Evolutionary conservation across 2,113 vertebrate genomes (phyloP).

Genomic region (Salminus brasiliensis): DNA sequence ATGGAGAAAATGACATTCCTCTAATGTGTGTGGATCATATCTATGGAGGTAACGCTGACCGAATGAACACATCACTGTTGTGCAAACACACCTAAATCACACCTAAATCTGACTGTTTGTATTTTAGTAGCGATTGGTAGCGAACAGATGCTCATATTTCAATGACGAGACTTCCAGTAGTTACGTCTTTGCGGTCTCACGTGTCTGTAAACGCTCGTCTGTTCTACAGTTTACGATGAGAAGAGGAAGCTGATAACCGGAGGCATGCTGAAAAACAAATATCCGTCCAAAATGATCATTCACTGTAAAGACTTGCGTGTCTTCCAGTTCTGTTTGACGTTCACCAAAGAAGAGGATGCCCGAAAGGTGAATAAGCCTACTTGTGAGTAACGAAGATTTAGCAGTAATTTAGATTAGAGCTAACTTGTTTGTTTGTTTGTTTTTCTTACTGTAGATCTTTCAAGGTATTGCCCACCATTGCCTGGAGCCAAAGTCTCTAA

Average conservation of each 20-base stretch:
- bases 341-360: constrained; percentile 87
- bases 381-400: neutral
- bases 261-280: constrained; percentile 78
- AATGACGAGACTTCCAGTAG: neutral
- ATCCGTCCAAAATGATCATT: constrained; percentile 84
- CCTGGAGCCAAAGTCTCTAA: constrained; percentile 83
- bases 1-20: constrained; percentile 88
- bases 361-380: constrained; percentile 75
- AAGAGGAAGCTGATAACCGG: constrained; percentile 82
- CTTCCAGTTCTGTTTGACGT: constrained; percentile 85
- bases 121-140: too few species aligned
- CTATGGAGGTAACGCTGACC: constrained; percentile 79
- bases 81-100: too few species aligned
- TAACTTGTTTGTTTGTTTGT: neutral
- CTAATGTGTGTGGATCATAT: constrained; percentile 88
- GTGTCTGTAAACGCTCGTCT: neutral
- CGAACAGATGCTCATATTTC: neutral
- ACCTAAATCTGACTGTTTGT: too few species aligned
- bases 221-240: constrained; percentile 82
- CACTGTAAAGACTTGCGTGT: constrained; percentile 88
- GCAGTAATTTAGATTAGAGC: neutral
- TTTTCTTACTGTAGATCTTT: constrained; percentile 79
- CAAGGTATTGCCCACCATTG: constrained; percentile 87
- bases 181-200: neutral
- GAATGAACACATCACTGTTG: too few species aligned